A percentile compares a stretch with the other conserved stretches of the same genome.
These are phyloP conservation scores for Hydropsyche betteni DNA, from an alignment of 2,888 invertebrate species.

Conservation along the genomic window DNA sequence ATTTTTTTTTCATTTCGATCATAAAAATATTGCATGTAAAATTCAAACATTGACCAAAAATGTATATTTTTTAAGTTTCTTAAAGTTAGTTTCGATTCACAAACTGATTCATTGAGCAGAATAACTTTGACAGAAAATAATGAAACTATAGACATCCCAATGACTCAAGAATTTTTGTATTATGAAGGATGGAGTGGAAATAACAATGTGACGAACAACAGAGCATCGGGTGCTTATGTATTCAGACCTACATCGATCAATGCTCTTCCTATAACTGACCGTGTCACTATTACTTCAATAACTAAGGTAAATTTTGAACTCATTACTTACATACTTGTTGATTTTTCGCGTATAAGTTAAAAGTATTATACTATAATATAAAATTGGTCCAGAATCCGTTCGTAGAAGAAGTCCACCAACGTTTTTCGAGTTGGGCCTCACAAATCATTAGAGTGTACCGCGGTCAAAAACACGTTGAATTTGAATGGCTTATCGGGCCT, in stretches of 20 bases:
- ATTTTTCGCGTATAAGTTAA: too few relatives aligned
- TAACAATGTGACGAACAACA: constrained; percentile 48
- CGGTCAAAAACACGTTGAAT: constrained; percentile 68
- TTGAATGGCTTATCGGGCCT: constrained; percentile 82
- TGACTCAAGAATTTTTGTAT: constrained; percentile 46
- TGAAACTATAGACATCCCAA: constrained; percentile 38
- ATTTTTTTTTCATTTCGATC: not conserved
- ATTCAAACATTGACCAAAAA: constrained; percentile 5
- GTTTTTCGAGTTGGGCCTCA: constrained; percentile 72
- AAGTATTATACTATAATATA: constrained; percentile 49
- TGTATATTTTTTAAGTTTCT: constrained; percentile 1
- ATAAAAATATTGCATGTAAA: constrained; percentile 1
- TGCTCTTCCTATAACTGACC: constrained; percentile 55
- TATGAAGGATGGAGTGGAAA: constrained; percentile 45
- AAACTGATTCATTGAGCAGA: constrained; percentile 66
- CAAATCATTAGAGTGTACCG: constrained; percentile 76
- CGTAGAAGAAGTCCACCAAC: constrained; percentile 73
- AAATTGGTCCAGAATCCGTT: not conserved
- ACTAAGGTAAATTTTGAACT: too few relatives aligned
- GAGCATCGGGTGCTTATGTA: constrained; percentile 94
- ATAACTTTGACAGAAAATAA: constrained; percentile 57
- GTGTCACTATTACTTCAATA: too few relatives aligned
- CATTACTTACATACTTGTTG: too few relatives aligned
- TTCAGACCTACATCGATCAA: constrained; percentile 72
- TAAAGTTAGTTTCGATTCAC: constrained; percentile 63